These are phyloP conservation scores for Drosophila paramelanica DNA, from an alignment of 2,888 invertebrate genomes.

Conservation along the genomic window DNA sequence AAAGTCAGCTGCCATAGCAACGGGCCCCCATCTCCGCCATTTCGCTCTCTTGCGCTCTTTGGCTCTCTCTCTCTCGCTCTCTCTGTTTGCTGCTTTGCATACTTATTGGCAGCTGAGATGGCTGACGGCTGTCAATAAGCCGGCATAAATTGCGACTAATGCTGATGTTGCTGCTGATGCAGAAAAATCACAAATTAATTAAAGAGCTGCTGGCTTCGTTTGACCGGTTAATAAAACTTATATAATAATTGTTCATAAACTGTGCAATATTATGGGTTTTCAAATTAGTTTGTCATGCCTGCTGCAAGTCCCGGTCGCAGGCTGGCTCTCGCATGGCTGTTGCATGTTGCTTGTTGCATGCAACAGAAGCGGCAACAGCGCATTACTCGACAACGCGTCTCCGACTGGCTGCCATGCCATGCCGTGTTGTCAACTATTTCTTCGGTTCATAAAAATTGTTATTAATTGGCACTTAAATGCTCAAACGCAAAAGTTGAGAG, in stretches of 20 bases:
- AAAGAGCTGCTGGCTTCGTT: conserved; percentile 59
- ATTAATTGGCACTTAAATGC: conserved; percentile 85
- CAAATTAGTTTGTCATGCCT: conserved; percentile 79
- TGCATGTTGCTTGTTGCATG: conserved; percentile 63
- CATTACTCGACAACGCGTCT: conserved; percentile 46
- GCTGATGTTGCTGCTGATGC: conserved; percentile 42
- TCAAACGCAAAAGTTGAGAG: conserved; percentile 83
- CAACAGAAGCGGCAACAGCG: conserved; percentile 39
- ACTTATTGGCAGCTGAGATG: conserved; percentile 50
- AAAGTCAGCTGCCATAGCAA: conserved; percentile 63
- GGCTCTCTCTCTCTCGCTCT: neutral
- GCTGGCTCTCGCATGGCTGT: conserved; percentile 39
- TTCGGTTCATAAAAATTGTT: conserved; percentile 85
- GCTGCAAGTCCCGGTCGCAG: conserved; percentile 23
- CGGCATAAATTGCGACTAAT: conserved; percentile 72
- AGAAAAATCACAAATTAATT: conserved; percentile 83
- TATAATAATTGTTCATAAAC: conserved; percentile 84
- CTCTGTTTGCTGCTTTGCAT: conserved; percentile 61
- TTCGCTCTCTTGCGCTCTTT: neutral
- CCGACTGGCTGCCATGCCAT: conserved; percentile 57
- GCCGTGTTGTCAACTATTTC: conserved; percentile 85
- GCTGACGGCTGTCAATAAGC: conserved; percentile 67
- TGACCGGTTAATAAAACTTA: conserved; percentile 82
- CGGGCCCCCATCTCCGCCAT: neutral
- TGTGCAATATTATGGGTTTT: conserved; percentile 83